phyloP scores from a whole-genome alignment of 2,113 vertebrate genomes.

The Actenoides lindsayi region DNA sequence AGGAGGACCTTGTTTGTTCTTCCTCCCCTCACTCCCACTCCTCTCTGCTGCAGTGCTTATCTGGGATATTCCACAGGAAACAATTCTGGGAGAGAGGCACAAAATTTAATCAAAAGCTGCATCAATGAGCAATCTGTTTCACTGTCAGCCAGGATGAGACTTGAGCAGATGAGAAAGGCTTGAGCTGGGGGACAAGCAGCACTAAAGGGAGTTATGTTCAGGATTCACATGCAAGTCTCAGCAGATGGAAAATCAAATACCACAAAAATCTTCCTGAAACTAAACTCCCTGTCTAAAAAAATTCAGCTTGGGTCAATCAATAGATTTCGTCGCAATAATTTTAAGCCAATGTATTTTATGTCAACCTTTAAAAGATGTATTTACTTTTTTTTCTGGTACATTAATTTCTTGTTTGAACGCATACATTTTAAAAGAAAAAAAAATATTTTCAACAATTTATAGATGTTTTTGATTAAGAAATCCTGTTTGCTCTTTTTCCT shows the following conservation, averaged over 20 bases:
- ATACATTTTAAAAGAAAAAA: not conserved
- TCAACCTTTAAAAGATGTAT: not conserved
- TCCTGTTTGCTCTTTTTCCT: not conserved
- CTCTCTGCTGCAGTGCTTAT: not conserved
- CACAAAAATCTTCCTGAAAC: not conserved
- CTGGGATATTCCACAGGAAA: slow-evolving; percentile 4
- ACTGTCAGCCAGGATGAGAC: not conserved
- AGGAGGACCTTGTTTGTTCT: not conserved
- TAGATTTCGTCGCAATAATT: not conserved
- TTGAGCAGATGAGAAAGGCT: not conserved
- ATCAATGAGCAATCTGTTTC: not conserved
- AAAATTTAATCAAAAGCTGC: slow-evolving; percentile 39
- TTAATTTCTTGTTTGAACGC: not conserved
- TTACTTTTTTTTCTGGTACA: not conserved
- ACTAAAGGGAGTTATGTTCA: not conserved
- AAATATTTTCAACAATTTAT: not conserved
- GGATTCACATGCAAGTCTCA: not conserved
- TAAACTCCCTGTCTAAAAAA: not conserved
- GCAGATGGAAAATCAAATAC: not conserved
- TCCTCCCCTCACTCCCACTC: not conserved
- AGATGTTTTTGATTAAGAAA: not conserved
- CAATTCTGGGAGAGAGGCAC: slow-evolving; percentile 17
- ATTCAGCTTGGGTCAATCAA: not conserved
- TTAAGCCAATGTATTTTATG: not conserved
- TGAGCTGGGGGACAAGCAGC: not conserved